These are phyloP conservation scores for Gambusia affinis DNA, from an alignment of 2,113 vertebrate genomes.

Conservation along the genomic window DNA sequence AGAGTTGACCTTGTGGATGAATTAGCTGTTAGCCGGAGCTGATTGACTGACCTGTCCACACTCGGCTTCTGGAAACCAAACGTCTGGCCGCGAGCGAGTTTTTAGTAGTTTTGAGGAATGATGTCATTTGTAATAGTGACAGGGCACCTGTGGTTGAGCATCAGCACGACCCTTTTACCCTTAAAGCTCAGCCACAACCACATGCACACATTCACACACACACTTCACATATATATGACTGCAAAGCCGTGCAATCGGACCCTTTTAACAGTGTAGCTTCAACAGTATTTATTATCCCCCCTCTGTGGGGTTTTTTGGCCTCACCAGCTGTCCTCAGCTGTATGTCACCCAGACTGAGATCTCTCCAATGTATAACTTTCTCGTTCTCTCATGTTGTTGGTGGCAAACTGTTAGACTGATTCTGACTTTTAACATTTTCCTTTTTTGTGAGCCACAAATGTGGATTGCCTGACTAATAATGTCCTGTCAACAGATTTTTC, in stretches of 20 bases:
- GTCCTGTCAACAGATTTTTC: too few species aligned
- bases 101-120: slow-evolving; percentile 37
- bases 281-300: slow-evolving; percentile 64
- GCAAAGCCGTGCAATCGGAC: slow-evolving; percentile 61
- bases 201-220: slow-evolving; percentile 9
- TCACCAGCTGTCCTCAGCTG: slow-evolving; percentile 74
- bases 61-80: slow-evolving; percentile 40
- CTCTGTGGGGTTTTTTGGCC: slow-evolving; percentile 59
- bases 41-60: slow-evolving; percentile 37
- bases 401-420: too few species aligned
- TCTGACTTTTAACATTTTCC: too few species aligned
- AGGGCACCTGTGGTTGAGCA: slow-evolving; percentile 54
- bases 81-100: slow-evolving; percentile 6
- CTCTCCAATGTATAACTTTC: slow-evolving; percentile 31
- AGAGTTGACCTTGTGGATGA: slow-evolving; percentile 33
- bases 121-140: slow-evolving; percentile 51
- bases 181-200: slow-evolving; percentile 1
- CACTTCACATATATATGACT: background rate
- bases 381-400: slow-evolving; percentile 10
- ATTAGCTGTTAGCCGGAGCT: slow-evolving; percentile 29
- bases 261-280: slow-evolving; percentile 43
- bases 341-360: slow-evolving; percentile 53
- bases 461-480: too few species aligned
- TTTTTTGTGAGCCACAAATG: too few species aligned
- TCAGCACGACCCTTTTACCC: slow-evolving; percentile 41